Evolutionary conservation across 1,140 invertebrate genomes (phyloP).

Genomic region (Mizuhopecten yessoensis): DNA sequence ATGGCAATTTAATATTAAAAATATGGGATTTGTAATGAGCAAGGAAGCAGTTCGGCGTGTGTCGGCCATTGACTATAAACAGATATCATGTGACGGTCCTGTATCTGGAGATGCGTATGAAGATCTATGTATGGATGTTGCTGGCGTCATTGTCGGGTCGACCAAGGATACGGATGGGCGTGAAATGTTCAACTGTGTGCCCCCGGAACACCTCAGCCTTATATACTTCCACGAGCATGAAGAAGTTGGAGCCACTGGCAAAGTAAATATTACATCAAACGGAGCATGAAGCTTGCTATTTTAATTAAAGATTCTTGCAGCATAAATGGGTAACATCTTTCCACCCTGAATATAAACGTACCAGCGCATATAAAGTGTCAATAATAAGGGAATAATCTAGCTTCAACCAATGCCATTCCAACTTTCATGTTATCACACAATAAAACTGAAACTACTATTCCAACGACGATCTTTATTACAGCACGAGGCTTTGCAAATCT

Average conservation of each 20-base stretch:
- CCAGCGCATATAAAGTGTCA: too few species aligned
- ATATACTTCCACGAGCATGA: not conserved
- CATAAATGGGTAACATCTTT: too few species aligned
- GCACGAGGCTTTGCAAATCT: too few species aligned
- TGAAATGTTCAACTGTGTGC: constrained; percentile 16
- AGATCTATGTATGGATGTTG: not conserved
- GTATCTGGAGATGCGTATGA: not conserved
- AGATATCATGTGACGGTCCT: not conserved
- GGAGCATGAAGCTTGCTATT: too few species aligned
- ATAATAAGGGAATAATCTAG: too few species aligned
- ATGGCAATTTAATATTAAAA: not conserved
- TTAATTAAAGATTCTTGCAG: too few species aligned
- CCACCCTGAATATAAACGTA: too few species aligned
- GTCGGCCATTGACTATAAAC: not conserved
- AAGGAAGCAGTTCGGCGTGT: not conserved
- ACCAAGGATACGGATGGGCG: not conserved
- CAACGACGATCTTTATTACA: too few species aligned
- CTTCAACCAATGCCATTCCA: too few species aligned
- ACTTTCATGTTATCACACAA: too few species aligned
- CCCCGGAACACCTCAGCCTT: not conserved
- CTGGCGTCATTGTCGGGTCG: not conserved
- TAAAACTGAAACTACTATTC: too few species aligned
- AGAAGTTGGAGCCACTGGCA: not conserved
- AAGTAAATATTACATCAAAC: not conserved
- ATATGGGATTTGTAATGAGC: constrained; percentile 30